Base-by-base conservation (phyloP, 1,140 invertebrate genomes). In the Drosophila guanche region DNA sequence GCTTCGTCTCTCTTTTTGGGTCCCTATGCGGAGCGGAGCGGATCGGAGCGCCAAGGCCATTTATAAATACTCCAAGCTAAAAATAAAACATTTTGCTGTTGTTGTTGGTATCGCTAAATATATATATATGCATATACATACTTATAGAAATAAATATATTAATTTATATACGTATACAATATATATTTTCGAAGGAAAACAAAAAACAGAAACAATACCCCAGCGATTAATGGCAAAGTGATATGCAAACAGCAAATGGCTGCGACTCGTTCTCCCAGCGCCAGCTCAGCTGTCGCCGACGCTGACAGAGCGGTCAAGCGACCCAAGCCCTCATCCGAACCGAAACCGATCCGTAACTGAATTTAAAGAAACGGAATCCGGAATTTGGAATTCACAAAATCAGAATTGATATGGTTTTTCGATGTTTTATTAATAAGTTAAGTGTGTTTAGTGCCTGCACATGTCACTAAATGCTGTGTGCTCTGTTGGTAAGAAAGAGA, bases 1-100 rank as follows among this genome's bases (percentile, higher is more conserved):
- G 33, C 10, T 2, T 37, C 10, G 14, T 43, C 16, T 8, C 60
- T 33, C 20, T 29, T 6, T 66, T 43, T 12, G 47, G 22, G 23
- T 42, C 62, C 62, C 25, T 55, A 51, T 67, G 29, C 50, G 12
- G 29, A 67, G 8, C 8, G 33, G 27, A 29, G 2, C 27, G 27
- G 8, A 10, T 37, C 10, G 33, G 33, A 37, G 56, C 63, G 53
- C 70, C 85, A 89, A 89, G 85, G 85, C 67, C 85, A 89, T 86
- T 89, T 89, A 90, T 86, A 90, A 89, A 90, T 90, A 90, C 61
- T 62, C 53, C 41, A 29, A 65, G 70, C 85, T 89, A 89, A 90
- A 89, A 89, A 89, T 89, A 89, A 61, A 56, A 50, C 55, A 72
- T 72, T 50, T 62, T 72, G 59, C 72, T 73, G 68, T 55, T 40